These are phyloP conservation scores for Rhamphomyia laevipes DNA, from an alignment of 2,888 invertebrate species.

Conservation along the genomic window DNA sequence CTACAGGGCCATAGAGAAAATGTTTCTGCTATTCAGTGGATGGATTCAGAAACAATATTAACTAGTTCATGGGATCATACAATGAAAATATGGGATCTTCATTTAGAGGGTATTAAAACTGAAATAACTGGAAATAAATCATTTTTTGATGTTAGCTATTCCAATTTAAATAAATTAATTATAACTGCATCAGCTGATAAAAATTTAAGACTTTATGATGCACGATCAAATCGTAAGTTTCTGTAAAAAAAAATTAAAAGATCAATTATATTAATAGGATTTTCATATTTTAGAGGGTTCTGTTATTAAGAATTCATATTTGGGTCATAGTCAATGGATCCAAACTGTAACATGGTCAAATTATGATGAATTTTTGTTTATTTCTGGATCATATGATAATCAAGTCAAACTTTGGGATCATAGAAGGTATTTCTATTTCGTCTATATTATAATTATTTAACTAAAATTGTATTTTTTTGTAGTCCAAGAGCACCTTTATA, in stretches of 20 bases:
- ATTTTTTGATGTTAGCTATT: conserved; percentile 77
- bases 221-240: conserved; percentile 62
- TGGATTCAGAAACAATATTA: conserved; percentile 61
- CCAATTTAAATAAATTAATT: conserved; percentile 58
- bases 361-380: conserved; percentile 68
- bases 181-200: conserved; percentile 85
- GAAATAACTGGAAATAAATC: conserved; percentile 84
- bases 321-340: conserved; percentile 82
- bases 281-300: conserved; percentile 55
- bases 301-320: conserved; percentile 76
- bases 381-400: conserved; percentile 87
- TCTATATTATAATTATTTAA: neutral
- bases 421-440: conserved; percentile 50
- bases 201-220: conserved; percentile 84
- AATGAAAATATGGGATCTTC: conserved; percentile 86
- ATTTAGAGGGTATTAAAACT: conserved; percentile 68
- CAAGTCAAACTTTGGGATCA: conserved; percentile 93
- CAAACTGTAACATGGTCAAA: conserved; percentile 83
- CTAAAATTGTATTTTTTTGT: conserved; percentile 23
- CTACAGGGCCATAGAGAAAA: conserved; percentile 88
- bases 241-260: neutral
- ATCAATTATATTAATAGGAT: conserved; percentile 6
- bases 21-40: conserved; percentile 76
- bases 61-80: conserved; percentile 95
- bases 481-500: conserved; percentile 86